phyloP scores from a whole-genome alignment of 1,140 invertebrate genomes.

The Sitophilus oryzae region DNA sequence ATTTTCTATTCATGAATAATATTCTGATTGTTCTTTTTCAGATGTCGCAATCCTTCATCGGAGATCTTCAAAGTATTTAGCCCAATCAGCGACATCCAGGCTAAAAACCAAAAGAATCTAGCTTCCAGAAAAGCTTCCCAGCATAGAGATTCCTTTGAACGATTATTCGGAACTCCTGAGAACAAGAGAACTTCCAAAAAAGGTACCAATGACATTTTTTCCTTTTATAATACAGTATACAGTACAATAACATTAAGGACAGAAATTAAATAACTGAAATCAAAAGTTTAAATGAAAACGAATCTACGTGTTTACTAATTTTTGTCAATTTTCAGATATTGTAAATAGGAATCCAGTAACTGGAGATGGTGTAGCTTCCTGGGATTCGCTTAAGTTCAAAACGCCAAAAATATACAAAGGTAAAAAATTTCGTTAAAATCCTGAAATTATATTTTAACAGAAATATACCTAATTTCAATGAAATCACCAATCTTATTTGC shows the following conservation, averaged over 20 bases:
- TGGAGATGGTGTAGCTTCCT: neutral
- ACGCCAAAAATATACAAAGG: neutral
- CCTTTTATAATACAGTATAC: neutral
- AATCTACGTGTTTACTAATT: no score
- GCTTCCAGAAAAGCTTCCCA: constrained; percentile 21
- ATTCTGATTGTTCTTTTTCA: constrained; percentile 25
- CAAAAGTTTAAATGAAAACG: no score
- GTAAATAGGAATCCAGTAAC: neutral
- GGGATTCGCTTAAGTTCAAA: neutral
- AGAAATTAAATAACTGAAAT: no score
- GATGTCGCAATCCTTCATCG: constrained; percentile 33
- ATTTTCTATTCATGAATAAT: no score
- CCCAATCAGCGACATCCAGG: constrained; percentile 15
- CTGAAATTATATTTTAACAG: no score
- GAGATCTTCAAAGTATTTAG: constrained; percentile 32
- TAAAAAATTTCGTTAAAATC: no score
- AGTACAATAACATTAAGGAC: no score
- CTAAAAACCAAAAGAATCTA: constrained; percentile 9
- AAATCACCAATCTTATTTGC: no score
- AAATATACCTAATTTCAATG: no score
- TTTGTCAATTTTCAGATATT: neutral
- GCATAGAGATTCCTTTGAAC: constrained; percentile 30
- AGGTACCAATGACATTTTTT: neutral
- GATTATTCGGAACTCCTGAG: constrained; percentile 28
- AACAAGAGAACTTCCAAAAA: neutral